Evolutionary conservation across 2,797 vertebrate species (phyloP).

Genomic region (Cercopithecus neglectus): DNA sequence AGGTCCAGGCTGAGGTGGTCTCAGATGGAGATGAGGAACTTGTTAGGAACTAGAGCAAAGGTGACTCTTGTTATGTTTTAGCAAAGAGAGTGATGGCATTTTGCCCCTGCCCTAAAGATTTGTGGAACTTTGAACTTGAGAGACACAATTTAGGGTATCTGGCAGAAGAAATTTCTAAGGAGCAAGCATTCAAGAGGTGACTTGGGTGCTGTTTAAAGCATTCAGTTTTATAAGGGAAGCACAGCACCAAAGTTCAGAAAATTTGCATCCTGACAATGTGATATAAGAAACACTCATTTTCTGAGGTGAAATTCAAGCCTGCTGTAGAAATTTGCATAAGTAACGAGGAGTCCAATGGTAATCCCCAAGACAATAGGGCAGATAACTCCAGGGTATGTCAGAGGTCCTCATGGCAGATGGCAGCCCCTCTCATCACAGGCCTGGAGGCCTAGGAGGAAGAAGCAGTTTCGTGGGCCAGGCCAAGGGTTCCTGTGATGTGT

Average conservation of each 20-base stretch:
- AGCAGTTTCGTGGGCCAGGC: neutral
- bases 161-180: too few relatives aligned
- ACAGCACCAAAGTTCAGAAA: neutral
- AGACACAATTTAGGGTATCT: too few relatives aligned
- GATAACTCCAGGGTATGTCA: neutral
- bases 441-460: neutral
- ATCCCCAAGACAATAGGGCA: neutral
- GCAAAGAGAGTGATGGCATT: too few relatives aligned
- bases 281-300: neutral
- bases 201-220: too few relatives aligned
- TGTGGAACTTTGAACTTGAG: too few relatives aligned
- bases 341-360: neutral
- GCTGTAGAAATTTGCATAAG: neutral
- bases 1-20: too few relatives aligned
- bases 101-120: too few relatives aligned
- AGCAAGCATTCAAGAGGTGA: too few relatives aligned
- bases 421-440: neutral
- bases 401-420: neutral
- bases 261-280: neutral
- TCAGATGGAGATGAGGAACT: too few relatives aligned
- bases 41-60: too few relatives aligned
- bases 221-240: neutral
- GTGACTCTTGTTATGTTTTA: too few relatives aligned
- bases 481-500: neutral
- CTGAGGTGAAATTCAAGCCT: neutral